phyloP scores from a whole-genome alignment of 2,888 invertebrate genomes.

The Eupithecia inturbata region DNA sequence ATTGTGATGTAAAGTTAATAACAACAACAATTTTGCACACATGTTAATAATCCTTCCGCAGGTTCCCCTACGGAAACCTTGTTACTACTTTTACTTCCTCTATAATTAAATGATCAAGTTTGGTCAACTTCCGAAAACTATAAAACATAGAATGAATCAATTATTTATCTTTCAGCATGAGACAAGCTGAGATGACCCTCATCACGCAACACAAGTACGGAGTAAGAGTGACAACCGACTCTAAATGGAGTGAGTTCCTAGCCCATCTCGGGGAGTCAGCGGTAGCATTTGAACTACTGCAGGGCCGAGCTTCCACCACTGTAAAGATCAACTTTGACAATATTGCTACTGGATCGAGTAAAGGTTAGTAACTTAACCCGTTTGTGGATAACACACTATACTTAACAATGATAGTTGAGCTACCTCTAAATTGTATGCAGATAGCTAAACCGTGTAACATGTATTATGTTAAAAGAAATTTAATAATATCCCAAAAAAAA shows the following conservation, averaged over 20 bases:
- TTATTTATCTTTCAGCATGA: slow-evolving; percentile 69
- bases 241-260: slow-evolving; percentile 82
- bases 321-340: slow-evolving; percentile 81
- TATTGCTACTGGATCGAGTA: slow-evolving; percentile 75
- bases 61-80: too few relatives aligned
- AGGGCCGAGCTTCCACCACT: slow-evolving; percentile 86
- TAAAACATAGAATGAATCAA: background rate
- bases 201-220: slow-evolving; percentile 89
- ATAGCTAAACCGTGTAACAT: background rate
- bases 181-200: slow-evolving; percentile 86
- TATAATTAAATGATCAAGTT: too few relatives aligned
- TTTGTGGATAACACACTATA: background rate
- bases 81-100: too few relatives aligned
- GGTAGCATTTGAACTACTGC: slow-evolving; percentile 87
- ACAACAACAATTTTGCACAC: too few relatives aligned
- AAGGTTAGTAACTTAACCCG: slow-evolving; percentile 65
- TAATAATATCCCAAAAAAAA: too few relatives aligned
- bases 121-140: background rate
- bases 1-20: too few relatives aligned
- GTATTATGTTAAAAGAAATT: background rate
- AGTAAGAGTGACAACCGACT: slow-evolving; percentile 75
- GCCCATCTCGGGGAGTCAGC: slow-evolving; percentile 86
- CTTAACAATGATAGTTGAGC: too few relatives aligned
- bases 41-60: too few relatives aligned
- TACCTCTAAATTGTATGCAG: background rate